A percentile compares a stretch with the other conserved stretches of the same genome.
These are phyloP conservation scores for Erebia palarica DNA, from an alignment of 2,888 invertebrate species.

Conservation along the genomic window DNA sequence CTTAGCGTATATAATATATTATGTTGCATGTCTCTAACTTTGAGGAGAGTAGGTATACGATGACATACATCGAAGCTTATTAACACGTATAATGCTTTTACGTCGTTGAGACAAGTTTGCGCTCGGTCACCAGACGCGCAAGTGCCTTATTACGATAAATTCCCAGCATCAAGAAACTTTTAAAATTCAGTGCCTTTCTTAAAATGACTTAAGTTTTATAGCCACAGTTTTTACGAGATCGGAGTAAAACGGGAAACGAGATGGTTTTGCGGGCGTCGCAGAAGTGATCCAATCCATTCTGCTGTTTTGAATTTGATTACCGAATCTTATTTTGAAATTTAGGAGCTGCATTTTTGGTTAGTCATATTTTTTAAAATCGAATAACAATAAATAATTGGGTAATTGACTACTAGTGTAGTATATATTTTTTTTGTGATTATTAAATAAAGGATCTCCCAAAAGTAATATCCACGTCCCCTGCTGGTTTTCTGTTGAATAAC, in stretches of 20 bases:
- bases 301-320: constrained; percentile 23
- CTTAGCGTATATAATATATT: no score
- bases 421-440: no score
- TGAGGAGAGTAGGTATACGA: no score
- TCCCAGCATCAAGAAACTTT: constrained; percentile 33
- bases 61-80: background rate
- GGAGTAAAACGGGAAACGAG: constrained; percentile 35
- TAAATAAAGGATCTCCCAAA: no score
- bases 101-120: constrained; percentile 14
- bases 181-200: constrained; percentile 37
- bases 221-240: constrained; percentile 36
- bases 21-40: background rate
- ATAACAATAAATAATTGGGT: no score
- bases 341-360: background rate
- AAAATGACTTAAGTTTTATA: constrained; percentile 39
- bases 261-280: constrained; percentile 24
- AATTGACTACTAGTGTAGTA: no score
- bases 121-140: constrained; percentile 1
- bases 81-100: constrained; percentile 10
- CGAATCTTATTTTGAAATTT: background rate
- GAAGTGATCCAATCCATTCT: constrained; percentile 27
- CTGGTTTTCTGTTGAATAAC: no score
- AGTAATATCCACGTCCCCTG: no score
- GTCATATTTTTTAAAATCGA: background rate
- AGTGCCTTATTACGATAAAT: constrained; percentile 25